Evolutionary conservation across 2,113 vertebrate species (phyloP), one percentile per base, ranked within the genome.

Genomic region (Brachypodius melanocephalos): DNA sequence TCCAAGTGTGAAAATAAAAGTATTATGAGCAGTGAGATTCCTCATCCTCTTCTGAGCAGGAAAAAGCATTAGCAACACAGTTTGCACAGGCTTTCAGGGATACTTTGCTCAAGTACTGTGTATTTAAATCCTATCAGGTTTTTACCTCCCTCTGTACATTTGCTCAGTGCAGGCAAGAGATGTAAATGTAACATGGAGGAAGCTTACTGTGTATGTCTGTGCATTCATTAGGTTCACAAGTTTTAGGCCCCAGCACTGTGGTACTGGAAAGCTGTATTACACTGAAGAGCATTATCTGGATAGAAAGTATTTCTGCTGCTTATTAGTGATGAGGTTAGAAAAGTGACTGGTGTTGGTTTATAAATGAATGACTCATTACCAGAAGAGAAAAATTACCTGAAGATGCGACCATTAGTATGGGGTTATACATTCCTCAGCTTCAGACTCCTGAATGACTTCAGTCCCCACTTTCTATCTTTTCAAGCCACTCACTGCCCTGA

Each of bases 1-100:
- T 66, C 49, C 40, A 62, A 46, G 45, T 88, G 38, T 69, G 34
- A 88, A 91, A 94, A 67, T 68, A 62, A 85, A 77, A 79, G 12
- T 79, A 43, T 72, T 74, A 40, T 6, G 5, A 92, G 67, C 55
- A 31, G 83, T 11, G 25, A 91, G 36, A n/a, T 67, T 48, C 46
- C 68, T 89, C 52, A 51, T 26, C 66, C 2, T 46, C 58, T 81
- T 74, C 38, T 43, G 75, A 85, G 49, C 88, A 82, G 55, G 87
- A 73, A 91, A 91, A 95, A 91, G 85, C 78, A 86, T 94, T 86
- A 91, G 45, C 63, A 83, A 84, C 78, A 76, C 59, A 77, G 76
- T 93, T 92, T 93, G 76, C 78, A 45, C 67, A 90, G 82, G 89
- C 88, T 88, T 90, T 93, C 71, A 74, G 43, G 55, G 43, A 36